Conservation (phyloP, 2,113 vertebrate genomes). For the Daphoenositta chrysoptera region DNA sequence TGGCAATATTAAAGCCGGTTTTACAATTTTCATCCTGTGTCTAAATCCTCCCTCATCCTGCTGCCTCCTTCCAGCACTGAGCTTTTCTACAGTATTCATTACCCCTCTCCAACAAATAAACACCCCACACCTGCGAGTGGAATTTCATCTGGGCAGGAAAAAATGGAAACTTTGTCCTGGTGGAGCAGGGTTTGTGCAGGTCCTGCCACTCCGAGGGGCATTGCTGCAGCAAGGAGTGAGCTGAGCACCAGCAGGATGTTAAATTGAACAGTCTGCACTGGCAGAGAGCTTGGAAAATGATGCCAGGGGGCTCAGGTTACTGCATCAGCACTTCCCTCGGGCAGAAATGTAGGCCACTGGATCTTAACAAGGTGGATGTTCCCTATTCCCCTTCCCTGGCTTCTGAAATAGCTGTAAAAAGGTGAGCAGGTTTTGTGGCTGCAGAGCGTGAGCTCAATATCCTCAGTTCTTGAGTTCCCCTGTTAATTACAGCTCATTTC, state of each 20-base stretch:
- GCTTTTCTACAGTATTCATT: background rate
- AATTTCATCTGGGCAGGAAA: slow-evolving; percentile 43
- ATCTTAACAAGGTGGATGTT: background rate
- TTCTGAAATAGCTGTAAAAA: background rate
- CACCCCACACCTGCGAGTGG: background rate
- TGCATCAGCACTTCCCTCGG: background rate
- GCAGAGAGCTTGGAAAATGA: slow-evolving; percentile 11
- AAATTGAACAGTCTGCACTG: background rate
- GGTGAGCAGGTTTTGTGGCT: background rate
- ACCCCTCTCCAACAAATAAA: background rate
- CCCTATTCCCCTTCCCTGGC: background rate
- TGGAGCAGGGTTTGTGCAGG: background rate
- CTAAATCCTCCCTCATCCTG: slow-evolving; percentile 38
- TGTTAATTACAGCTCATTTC: slow-evolving; percentile 5
- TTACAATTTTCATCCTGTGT: slow-evolving; percentile 14
- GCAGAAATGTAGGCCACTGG: background rate
- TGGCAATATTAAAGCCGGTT: background rate
- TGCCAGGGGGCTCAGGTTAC: slow-evolving; percentile 17
- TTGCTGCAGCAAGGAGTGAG: background rate
- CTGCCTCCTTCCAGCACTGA: background rate
- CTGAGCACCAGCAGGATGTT: background rate
- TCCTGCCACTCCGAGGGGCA: background rate
- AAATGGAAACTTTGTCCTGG: slow-evolving; percentile 6
- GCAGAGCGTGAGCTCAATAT: background rate
- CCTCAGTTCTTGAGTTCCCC: background rate